These are phyloP conservation scores for Alces alces DNA, from an alignment of 2,113 vertebrate genomes.

Conservation along the genomic window DNA sequence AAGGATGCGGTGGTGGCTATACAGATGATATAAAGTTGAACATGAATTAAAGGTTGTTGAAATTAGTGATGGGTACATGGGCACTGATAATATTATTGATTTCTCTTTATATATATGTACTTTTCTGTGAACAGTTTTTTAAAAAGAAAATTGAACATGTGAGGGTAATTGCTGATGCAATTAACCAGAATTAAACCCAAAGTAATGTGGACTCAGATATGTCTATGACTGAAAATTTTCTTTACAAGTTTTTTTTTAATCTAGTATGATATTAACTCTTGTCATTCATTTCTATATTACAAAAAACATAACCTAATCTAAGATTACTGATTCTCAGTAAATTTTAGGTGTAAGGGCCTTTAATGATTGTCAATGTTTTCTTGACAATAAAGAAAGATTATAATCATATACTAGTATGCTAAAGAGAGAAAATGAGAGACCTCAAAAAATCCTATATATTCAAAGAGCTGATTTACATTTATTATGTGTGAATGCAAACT, in stretches of 20 bases:
- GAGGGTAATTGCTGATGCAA: not conserved
- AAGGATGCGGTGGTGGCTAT: not conserved
- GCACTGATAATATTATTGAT: not conserved
- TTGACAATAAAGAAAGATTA: not conserved
- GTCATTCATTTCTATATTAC: not conserved
- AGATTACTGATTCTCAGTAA: not conserved
- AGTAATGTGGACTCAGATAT: not conserved
- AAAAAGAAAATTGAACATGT: not conserved
- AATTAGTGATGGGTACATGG: not conserved
- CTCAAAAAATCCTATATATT: not conserved
- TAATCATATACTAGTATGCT: not conserved
- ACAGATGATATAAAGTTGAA: not conserved
- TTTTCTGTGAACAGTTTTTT: not conserved
- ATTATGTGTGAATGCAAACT: not conserved
- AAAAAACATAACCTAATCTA: not conserved
- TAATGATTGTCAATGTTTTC: not conserved
- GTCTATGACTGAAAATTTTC: not conserved
- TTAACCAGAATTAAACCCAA: not conserved
- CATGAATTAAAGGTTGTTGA: not conserved
- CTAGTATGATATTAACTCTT: not conserved
- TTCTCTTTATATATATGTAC: not conserved
- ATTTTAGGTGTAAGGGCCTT: not conserved
- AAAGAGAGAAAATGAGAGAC: not conserved
- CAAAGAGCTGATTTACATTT: not conserved
- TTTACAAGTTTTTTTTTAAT: not conserved